phyloP scores from a whole-genome alignment of 2,888 invertebrate species.

The Rhamnusium bicolor region DNA sequence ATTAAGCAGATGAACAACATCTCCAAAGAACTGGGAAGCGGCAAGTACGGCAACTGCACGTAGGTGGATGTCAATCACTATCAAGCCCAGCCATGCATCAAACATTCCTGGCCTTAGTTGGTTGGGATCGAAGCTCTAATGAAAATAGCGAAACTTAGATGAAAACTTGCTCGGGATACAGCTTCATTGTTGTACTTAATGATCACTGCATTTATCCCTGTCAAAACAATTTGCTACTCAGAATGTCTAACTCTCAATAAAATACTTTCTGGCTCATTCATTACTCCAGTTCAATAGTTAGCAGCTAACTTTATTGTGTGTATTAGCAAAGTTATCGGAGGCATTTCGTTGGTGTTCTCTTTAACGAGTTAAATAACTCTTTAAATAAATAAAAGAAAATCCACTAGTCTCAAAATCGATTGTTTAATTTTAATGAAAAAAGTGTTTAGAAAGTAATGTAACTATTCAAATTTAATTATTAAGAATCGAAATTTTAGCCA shows the following conservation, averaged over 20 bases:
- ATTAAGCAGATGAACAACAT: slow-evolving; percentile 19
- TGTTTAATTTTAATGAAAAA: no score
- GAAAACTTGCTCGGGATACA: slow-evolving; percentile 46
- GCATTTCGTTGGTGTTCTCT: neutral
- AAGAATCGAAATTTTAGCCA: no score
- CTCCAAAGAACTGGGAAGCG: slow-evolving; percentile 9
- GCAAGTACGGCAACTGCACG: slow-evolving; percentile 12
- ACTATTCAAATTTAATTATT: no score
- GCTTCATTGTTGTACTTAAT: slow-evolving; percentile 51
- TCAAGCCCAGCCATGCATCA: slow-evolving; percentile 43
- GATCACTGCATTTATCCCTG: slow-evolving; percentile 51
- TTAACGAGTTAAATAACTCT: neutral
- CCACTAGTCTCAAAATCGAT: no score
- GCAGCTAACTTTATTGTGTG: slow-evolving; percentile 25
- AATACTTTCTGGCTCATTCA: slow-evolving; percentile 44
- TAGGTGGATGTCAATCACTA: slow-evolving; percentile 39
- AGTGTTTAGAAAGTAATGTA: no score
- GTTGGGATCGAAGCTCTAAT: slow-evolving; percentile 47
- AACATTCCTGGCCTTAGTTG: slow-evolving; percentile 33
- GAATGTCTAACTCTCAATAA: slow-evolving; percentile 45
- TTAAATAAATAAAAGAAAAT: neutral
- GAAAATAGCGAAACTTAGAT: slow-evolving; percentile 54
- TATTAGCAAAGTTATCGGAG: neutral
- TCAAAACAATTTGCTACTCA: slow-evolving; percentile 49
- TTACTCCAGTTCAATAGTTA: slow-evolving; percentile 41